Evolutionary conservation across 2,113 vertebrate species (phyloP), one percentile per base, ranked within the genome.

Genomic region (Paramisgurnus dabryanus): DNA sequence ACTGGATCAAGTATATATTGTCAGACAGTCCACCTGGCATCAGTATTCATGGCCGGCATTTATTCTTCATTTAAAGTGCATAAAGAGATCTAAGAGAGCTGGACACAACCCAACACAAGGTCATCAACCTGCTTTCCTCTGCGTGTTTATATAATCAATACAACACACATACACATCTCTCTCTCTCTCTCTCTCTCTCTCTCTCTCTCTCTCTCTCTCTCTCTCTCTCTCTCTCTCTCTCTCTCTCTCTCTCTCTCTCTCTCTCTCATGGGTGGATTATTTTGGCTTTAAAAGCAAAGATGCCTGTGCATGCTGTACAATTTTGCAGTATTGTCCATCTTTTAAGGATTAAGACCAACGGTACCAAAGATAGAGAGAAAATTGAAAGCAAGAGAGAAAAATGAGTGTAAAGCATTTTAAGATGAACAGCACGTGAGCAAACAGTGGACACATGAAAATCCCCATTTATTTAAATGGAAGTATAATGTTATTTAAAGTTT

Each of bases 41-140:
- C 34, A 18, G 75, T 77, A 77, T 77, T 77, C 75, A 66, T 49
- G 22, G 13, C 22, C 2, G 17, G 27, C 10, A 34, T 41, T 77
- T 34, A 50, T 77, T 15, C 34, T 53, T 66, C 63, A 77, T 77
- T 67, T 66, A 67, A 76, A 66, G 61, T 64, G 74, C 17, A 53
- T 76, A 65, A 76, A 66, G 74, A 55, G 27, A 45, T 22, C 17
- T 77, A 77, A 53, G 47, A 55, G 75, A 1, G 63, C 47, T 66
- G 75, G 75, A 77, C 75, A 3, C 6, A 15, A 65, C 63, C 63
- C 75, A 66, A 77, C 75, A 55, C 75, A 66, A 66, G 75, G 75
- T 77, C 63, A 22, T 66, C 75, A 77, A 55, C 75, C 63, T 27
- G 50, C 22, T 77, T 75, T 53, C 65, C 63, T 63, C 63, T 40